phyloP scores from a whole-genome alignment of 2,797 vertebrate species.

The Triplophysa bombifrons region DNA sequence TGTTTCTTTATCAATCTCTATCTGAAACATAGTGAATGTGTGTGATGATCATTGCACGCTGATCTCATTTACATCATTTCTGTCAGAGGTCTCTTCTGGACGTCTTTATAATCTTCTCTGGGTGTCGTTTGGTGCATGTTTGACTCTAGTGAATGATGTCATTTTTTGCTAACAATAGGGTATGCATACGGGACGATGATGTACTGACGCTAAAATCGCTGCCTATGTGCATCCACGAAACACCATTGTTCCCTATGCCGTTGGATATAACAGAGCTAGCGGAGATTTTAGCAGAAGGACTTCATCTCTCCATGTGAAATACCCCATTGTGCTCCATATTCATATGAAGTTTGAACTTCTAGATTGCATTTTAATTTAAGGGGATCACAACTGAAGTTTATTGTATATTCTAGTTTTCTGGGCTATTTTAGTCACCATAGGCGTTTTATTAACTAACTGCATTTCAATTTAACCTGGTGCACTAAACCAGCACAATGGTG shows the following conservation, averaged over 20 bases:
- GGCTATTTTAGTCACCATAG: neutral
- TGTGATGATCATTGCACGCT: constrained; percentile 55
- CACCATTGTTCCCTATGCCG: no score
- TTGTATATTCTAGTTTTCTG: neutral
- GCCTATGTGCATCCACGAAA: no score
- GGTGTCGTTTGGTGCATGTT: constrained; percentile 38
- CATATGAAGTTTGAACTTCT: neutral
- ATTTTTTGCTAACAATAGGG: neutral
- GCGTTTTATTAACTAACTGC: neutral
- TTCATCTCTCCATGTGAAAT: no score
- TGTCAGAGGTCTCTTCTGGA: constrained; percentile 33
- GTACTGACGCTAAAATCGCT: no score
- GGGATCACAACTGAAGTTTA: neutral
- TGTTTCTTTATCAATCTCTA: constrained; percentile 51
- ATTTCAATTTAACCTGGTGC: neutral
- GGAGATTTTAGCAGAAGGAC: no score
- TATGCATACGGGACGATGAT: no score
- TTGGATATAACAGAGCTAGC: no score
- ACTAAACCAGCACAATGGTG: neutral
- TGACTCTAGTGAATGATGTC: constrained; percentile 40
- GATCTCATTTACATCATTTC: constrained; percentile 47
- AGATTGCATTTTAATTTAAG: constrained; percentile 12
- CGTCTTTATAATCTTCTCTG: constrained; percentile 20
- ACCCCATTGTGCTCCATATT: no score
- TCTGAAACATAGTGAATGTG: constrained; percentile 52